Conservation (phyloP, 2,888 invertebrate genomes). For the Abrostola tripartita region DNA sequence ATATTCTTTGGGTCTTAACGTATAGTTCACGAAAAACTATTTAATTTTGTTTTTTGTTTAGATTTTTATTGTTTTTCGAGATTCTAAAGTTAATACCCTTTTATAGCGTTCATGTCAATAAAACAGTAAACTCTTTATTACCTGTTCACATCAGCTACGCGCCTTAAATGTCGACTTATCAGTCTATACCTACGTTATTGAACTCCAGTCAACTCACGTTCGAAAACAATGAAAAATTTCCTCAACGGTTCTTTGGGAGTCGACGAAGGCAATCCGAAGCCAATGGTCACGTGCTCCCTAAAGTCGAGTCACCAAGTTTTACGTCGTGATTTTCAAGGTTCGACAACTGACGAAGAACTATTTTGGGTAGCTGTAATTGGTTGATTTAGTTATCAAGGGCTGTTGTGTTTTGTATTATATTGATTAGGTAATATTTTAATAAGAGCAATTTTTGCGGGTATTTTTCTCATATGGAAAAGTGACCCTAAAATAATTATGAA, state of each 20-base stretch:
- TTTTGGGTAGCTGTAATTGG: neutral
- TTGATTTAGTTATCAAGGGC: neutral
- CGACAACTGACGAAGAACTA: slow-evolving; percentile 11
- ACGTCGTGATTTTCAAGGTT: slow-evolving; percentile 20
- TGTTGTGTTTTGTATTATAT: neutral
- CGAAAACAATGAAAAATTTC: slow-evolving; percentile 54
- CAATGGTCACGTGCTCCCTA: slow-evolving; percentile 44
- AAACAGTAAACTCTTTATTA: no score
- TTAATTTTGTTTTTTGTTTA: no score
- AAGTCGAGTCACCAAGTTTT: slow-evolving; percentile 26
- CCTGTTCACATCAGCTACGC: neutral
- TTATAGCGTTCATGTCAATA: no score
- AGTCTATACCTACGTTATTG: slow-evolving; percentile 7
- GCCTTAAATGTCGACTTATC: slow-evolving; percentile 19
- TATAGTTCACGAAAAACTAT: no score
- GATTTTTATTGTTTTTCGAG: no score
- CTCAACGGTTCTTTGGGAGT: slow-evolving; percentile 31
- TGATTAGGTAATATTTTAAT: no score
- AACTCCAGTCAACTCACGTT: slow-evolving; percentile 47
- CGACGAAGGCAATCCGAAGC: slow-evolving; percentile 40
- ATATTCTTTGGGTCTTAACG: no score
- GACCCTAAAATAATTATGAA: no score
- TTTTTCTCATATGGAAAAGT: no score
- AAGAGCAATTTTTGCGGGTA: no score
- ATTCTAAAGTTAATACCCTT: no score